Conservation (phyloP, 2,888 invertebrate species). For the Rhamphomyia laevipes region DNA sequence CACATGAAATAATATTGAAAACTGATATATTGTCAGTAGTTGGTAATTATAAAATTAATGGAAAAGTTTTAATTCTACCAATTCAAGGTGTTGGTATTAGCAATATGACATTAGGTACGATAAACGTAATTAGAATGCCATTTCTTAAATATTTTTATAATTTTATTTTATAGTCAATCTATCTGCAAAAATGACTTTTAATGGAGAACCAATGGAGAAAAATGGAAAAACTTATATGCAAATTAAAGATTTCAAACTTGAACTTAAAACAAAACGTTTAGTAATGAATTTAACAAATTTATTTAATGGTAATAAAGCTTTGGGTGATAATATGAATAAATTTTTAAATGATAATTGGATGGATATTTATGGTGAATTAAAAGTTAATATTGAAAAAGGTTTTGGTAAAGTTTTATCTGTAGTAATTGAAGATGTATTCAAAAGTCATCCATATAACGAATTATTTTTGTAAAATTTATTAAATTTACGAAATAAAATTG, state of each 20-base stretch:
- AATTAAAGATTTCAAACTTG: background rate
- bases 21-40: background rate
- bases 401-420: conserved; percentile 29
- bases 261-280: conserved; percentile 6
- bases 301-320: conserved; percentile 33
- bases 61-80: conserved; percentile 12
- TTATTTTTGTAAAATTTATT: conserved; percentile 17
- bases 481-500: no score
- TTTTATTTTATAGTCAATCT: background rate
- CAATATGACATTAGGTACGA: conserved; percentile 13
- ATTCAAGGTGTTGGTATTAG: conserved; percentile 10
- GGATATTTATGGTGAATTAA: conserved; percentile 35
- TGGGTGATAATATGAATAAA: conserved; percentile 31
- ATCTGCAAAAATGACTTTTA: conserved; percentile 10
- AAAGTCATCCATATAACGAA: conserved; percentile 29
- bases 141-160: background rate
- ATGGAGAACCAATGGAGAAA: conserved; percentile 1
- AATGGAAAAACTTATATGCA: conserved; percentile 10
- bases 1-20: background rate
- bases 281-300: conserved; percentile 26
- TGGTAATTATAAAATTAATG: conserved; percentile 2
- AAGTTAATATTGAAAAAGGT: conserved; percentile 26
- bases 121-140: background rate
- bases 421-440: conserved; percentile 29
- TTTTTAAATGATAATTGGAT: conserved; percentile 38